Conservation (phyloP, 2,888 invertebrate species). For the Homarus gammarus region DNA sequence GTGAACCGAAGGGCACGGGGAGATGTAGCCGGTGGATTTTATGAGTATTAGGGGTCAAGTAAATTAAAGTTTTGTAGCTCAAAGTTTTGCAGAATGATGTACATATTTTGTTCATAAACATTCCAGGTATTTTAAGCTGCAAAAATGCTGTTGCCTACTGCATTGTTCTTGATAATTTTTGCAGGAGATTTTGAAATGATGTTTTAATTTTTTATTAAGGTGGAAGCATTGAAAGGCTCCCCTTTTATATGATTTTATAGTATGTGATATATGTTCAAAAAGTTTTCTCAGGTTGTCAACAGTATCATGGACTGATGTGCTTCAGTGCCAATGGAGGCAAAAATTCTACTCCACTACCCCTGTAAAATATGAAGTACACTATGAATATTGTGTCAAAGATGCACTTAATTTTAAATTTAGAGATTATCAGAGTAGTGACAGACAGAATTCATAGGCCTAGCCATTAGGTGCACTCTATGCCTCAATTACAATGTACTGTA, state of each 20-base stretch:
- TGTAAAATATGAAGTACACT: neutral
- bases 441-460: neutral
- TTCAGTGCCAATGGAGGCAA: neutral
- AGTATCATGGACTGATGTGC: slow-evolving; percentile 24
- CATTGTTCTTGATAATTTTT: slow-evolving; percentile 1
- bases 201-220: neutral
- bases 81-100: neutral
- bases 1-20: neutral
- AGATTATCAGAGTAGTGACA: neutral
- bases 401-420: slow-evolving; percentile 12
- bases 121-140: neutral
- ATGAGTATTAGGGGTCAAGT: neutral
- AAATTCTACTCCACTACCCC: neutral
- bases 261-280: slow-evolving; percentile 7
- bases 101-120: neutral
- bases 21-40: neutral
- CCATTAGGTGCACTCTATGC: neutral
- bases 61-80: neutral
- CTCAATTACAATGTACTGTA: neutral
- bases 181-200: neutral
- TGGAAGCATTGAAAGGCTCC: neutral
- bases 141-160: neutral
- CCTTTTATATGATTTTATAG: neutral
- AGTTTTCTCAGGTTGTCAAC: slow-evolving; percentile 17
- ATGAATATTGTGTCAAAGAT: neutral